Conservation (phyloP, 2,797 vertebrate genomes). For the Percopsis omiscomaycus region DNA sequence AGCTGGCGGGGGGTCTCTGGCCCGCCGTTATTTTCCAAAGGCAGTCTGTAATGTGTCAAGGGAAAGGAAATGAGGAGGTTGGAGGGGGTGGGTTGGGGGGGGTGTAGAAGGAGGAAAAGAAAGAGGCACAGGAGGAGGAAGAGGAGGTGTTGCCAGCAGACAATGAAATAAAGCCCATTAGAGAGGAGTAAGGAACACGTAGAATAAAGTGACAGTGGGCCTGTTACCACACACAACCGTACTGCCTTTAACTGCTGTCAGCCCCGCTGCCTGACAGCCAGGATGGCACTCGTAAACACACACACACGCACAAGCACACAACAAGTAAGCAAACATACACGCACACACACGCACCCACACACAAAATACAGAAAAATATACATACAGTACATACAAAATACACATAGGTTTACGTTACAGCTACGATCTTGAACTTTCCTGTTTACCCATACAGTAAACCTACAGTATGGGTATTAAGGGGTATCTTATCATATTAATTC, state of each 20-base stretch:
- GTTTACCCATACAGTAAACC: no score
- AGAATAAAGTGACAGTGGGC: slow-evolving; percentile 75
- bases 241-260: slow-evolving; percentile 76
- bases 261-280: slow-evolving; percentile 68
- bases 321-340: slow-evolving; percentile 22
- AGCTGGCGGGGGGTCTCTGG: slow-evolving; percentile 71
- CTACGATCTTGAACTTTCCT: slow-evolving; percentile 47
- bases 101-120: slow-evolving; percentile 55
- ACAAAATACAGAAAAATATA: neutral
- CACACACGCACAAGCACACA: slow-evolving; percentile 33
- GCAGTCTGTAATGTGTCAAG: slow-evolving; percentile 74
- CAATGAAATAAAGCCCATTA: slow-evolving; percentile 85
- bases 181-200: slow-evolving; percentile 71
- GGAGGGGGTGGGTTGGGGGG: slow-evolving; percentile 12
- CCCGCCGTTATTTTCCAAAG: slow-evolving; percentile 74
- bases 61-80: slow-evolving; percentile 63
- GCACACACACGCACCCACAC: slow-evolving; percentile 1
- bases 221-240: slow-evolving; percentile 70
- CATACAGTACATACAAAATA: slow-evolving; percentile 17
- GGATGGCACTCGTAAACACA: slow-evolving; percentile 13
- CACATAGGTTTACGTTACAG: neutral
- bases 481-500: no score
- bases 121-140: slow-evolving; percentile 47
- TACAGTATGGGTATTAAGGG: no score
- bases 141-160: slow-evolving; percentile 73